These are phyloP conservation scores for Glossosoma conforme DNA, from an alignment of 1,140 invertebrate species.

Conservation along the genomic window DNA sequence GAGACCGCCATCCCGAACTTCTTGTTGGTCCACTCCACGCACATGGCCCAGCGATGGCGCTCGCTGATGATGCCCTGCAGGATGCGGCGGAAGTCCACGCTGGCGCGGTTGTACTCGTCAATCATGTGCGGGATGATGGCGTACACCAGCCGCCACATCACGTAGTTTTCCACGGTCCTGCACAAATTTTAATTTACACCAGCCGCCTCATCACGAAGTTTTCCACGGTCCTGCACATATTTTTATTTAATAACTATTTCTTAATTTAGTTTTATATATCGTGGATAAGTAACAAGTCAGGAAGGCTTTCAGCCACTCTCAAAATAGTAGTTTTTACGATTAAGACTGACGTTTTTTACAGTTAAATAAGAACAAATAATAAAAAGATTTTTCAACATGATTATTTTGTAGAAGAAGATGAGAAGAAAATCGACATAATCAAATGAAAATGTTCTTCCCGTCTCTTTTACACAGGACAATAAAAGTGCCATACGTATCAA, in stretches of 20 bases:
- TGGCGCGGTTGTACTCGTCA: conserved; percentile 69
- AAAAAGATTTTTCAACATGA: no score
- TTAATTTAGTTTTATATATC: not conserved
- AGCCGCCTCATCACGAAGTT: conserved; percentile 83
- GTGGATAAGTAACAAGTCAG: no score
- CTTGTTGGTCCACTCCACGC: conserved; percentile 82
- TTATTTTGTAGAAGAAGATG: no score
- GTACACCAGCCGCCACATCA: conserved; percentile 71
- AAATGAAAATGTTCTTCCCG: no score
- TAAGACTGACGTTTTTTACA: no score
- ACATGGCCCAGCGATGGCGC: conserved; percentile 70
- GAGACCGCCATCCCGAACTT: conserved; percentile 80
- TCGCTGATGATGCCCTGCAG: conserved; percentile 74
- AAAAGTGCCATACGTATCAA: no score
- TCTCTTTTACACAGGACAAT: no score
- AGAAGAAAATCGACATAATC: no score
- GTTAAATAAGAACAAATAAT: no score
- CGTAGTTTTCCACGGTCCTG: conserved; percentile 78
- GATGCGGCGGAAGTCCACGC: conserved; percentile 76
- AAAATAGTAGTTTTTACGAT: no score
- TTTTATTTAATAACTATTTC: conserved; percentile 10
- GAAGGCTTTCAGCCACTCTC: no score
- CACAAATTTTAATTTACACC: conserved; percentile 40
- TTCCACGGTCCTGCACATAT: conserved; percentile 61
- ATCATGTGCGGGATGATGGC: conserved; percentile 75